These are phyloP conservation scores for Diploptera punctata DNA, from an alignment of 2,888 invertebrate species.

Conservation along the genomic window DNA sequence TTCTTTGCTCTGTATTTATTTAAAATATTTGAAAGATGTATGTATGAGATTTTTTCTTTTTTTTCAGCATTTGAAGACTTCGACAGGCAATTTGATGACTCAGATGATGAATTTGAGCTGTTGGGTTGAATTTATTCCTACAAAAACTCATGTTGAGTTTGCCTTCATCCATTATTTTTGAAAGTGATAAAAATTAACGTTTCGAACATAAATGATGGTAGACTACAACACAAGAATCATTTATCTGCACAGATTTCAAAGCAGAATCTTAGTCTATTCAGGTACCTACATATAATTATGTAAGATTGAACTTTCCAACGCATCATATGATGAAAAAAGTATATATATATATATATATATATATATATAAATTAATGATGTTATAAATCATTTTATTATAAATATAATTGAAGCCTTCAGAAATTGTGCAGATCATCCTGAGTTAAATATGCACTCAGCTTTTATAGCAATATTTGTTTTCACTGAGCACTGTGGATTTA, in stretches of 20 bases:
- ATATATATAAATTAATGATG: not conserved
- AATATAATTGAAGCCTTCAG: not conserved
- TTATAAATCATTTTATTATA: not conserved
- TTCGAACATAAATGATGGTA: not conserved
- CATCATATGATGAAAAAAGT: not conserved
- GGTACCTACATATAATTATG: conserved; percentile 4
- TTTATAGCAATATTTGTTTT: conserved; percentile 5
- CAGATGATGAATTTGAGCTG: conserved; percentile 85
- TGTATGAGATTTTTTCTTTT: conserved; percentile 46
- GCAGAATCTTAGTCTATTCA: conserved; percentile 16
- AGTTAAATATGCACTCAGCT: not conserved
- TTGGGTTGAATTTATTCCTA: conserved; percentile 57
- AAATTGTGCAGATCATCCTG: not conserved
- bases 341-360: no score
- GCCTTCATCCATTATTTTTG: not conserved
- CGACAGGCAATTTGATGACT: conserved; percentile 71
- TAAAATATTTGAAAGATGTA: no score
- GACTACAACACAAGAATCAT: not conserved
- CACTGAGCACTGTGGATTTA: not conserved
- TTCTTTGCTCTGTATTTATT: no score
- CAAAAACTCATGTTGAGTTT: not conserved
- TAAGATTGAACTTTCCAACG: not conserved
- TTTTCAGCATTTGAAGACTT: conserved; percentile 67
- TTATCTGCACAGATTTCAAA: not conserved
- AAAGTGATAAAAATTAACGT: not conserved